Evolutionary conservation across 64 coral and sea anemone species (phyloP).

Genomic region (Stichodactyla mertensii): DNA sequence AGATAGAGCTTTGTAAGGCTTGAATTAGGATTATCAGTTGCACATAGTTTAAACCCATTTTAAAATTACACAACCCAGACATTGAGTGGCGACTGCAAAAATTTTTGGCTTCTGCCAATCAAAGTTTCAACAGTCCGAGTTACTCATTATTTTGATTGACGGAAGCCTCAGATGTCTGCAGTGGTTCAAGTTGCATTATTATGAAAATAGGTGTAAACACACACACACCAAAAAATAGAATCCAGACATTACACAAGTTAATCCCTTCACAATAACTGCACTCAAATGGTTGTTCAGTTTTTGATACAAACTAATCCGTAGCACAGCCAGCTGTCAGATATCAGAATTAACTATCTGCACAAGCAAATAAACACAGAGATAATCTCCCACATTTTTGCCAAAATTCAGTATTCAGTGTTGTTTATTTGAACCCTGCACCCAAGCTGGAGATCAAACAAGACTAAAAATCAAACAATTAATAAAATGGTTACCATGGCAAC

Average conservation of each 20-base stretch:
- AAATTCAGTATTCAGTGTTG: not conserved
- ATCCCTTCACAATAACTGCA: not conserved
- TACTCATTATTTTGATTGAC: no score
- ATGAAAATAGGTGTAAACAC: not conserved
- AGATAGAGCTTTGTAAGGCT: no score
- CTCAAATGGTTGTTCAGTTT: not conserved
- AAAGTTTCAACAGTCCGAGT: no score
- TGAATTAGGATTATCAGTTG: no score
- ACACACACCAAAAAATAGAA: not conserved
- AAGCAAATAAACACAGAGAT: not conserved
- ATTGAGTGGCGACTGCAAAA: no score
- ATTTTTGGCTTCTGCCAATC: no score
- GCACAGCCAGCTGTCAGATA: not conserved
- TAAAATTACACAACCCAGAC: no score
- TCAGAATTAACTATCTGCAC: not conserved
- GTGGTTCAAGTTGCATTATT: not conserved
- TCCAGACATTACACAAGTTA: not conserved
- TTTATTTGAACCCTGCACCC: conserved; percentile 3
- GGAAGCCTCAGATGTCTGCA: not conserved
- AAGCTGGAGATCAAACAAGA: not conserved
- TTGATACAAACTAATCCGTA: not conserved
- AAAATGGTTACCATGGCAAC: not conserved
- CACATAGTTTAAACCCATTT: no score
- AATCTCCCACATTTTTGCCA: not conserved
- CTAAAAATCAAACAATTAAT: not conserved